Percentiles rank a stretch among this genome's conserved stretches.
Evolutionary conservation across 2,797 vertebrate species (phyloP).

Genomic region (Syndactyla subalaris): DNA sequence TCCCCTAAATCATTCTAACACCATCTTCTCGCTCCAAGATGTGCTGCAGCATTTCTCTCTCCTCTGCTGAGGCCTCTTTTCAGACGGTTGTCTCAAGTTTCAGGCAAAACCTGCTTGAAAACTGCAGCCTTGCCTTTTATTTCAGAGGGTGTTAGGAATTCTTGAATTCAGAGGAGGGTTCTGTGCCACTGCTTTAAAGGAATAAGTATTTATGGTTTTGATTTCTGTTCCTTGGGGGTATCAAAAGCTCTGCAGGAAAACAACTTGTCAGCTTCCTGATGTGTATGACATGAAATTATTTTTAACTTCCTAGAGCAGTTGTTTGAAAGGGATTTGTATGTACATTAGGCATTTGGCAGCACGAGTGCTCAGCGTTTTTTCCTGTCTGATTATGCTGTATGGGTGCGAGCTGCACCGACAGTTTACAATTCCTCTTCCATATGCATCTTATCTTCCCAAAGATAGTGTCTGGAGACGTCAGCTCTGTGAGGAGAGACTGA

Average conservation of each 20-base stretch:
- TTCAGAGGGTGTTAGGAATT: neutral
- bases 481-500: neutral
- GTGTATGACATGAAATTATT: neutral
- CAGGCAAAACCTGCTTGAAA: neutral
- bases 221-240: neutral
- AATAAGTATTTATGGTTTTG: neutral
- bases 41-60: neutral
- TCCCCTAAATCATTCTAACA: neutral
- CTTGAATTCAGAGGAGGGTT: neutral
- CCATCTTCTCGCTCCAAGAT: neutral
- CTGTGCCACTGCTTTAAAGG: neutral
- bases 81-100: neutral
- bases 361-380: neutral
- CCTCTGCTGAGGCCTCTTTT: neutral
- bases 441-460: constrained; percentile 18
- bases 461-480: neutral
- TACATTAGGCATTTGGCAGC: neutral
- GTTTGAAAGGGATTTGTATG: neutral
- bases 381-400: neutral
- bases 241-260: neutral
- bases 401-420: neutral
- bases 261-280: neutral
- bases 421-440: neutral
- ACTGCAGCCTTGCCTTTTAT: neutral
- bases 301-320: neutral